Percentiles rank a stretch among this genome's conserved stretches.
Evolutionary conservation across 2,888 invertebrate species (phyloP).

Genomic region (Sinelater perroti): DNA sequence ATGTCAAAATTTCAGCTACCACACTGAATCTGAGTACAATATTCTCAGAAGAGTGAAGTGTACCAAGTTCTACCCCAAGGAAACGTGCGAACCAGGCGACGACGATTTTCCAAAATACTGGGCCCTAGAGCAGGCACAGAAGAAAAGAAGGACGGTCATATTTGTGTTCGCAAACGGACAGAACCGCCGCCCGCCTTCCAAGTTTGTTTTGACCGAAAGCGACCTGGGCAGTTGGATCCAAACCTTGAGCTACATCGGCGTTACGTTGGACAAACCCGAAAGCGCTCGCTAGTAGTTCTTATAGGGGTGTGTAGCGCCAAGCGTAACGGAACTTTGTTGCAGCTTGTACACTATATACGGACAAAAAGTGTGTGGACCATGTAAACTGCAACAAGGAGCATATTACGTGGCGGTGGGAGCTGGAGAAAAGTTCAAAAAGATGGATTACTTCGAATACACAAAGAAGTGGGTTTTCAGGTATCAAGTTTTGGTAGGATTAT

Average conservation of each 20-base stretch:
- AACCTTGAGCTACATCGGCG: slow-evolving; percentile 25
- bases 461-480: background rate
- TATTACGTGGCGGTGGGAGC: slow-evolving; percentile 29
- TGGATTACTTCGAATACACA: slow-evolving; percentile 4
- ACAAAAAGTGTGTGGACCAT: slow-evolving; percentile 28
- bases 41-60: slow-evolving; percentile 3
- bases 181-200: slow-evolving; percentile 19
- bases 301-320: no score
- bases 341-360: slow-evolving; percentile 30
- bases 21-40: slow-evolving; percentile 20
- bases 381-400: slow-evolving; percentile 36
- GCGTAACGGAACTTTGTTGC: background rate
- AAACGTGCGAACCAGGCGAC: background rate
- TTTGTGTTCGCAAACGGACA: slow-evolving; percentile 30
- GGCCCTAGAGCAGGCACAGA: slow-evolving; percentile 7
- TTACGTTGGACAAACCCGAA: slow-evolving; percentile 22
- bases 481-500: background rate
- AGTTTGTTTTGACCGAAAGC: slow-evolving; percentile 32
- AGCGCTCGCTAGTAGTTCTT: slow-evolving; percentile 5
- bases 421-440: slow-evolving; percentile 26
- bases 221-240: slow-evolving; percentile 33
- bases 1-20: slow-evolving; percentile 24
- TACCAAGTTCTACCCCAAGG: slow-evolving; percentile 5
- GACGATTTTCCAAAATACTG: no score
- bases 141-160: slow-evolving; percentile 21